Evolutionary conservation across 2,113 vertebrate genomes (phyloP).

Genomic region (Rutilus rutilus): DNA sequence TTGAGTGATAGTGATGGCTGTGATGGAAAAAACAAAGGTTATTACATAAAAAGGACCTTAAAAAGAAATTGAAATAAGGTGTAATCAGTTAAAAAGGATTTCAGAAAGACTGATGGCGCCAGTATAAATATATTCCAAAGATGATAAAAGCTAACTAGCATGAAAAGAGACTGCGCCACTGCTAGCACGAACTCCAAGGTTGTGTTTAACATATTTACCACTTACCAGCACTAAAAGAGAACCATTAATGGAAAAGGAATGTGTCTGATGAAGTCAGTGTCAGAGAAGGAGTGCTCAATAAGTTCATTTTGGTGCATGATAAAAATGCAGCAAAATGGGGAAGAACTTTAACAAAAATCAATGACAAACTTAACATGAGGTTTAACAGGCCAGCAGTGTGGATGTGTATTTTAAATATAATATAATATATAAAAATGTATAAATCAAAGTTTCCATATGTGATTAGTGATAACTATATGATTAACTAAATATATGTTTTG

Average conservation of each 20-base stretch:
- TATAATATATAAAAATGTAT: too few species aligned
- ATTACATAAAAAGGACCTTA: slow-evolving; percentile 43
- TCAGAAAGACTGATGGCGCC: slow-evolving; percentile 38
- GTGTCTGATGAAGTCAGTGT: not conserved
- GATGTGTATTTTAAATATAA: too few species aligned
- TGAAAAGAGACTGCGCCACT: not conserved
- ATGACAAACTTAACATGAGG: not conserved
- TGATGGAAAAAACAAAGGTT: slow-evolving; percentile 15
- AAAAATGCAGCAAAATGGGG: not conserved
- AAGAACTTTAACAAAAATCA: not conserved
- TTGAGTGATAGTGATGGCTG: slow-evolving; percentile 24
- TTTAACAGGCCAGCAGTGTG: not conserved
- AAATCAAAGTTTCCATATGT: too few species aligned
- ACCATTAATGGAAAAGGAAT: slow-evolving; percentile 5
- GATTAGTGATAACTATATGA: too few species aligned
- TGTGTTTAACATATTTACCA: slow-evolving; percentile 35
- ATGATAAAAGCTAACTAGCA: slow-evolving; percentile 48
- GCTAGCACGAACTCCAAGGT: not conserved
- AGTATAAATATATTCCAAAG: slow-evolving; percentile 35
- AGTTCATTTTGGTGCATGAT: not conserved
- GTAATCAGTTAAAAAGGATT: slow-evolving; percentile 49
- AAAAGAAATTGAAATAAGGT: slow-evolving; percentile 36
- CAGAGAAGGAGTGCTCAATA: not conserved
- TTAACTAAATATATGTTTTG: too few species aligned
- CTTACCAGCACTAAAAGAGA: not conserved